Conservation (phyloP, 2,113 vertebrate species). For the Forbesichthys papilliferus region DNA sequence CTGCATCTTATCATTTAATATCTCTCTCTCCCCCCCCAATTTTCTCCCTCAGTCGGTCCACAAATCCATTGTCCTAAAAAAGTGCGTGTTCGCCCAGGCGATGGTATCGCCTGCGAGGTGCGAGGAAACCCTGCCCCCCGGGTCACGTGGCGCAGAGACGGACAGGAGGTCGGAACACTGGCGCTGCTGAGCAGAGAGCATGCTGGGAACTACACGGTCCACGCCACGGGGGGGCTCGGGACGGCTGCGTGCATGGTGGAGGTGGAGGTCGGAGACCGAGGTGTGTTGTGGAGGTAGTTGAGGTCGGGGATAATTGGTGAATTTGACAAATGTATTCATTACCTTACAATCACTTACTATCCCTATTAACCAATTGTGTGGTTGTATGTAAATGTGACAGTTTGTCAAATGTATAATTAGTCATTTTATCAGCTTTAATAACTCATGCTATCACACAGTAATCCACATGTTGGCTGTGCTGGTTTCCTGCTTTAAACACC, state of each 20-base stretch:
- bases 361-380: too few relatives aligned
- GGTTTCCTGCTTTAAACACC: too few relatives aligned
- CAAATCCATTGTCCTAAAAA: conserved; percentile 36
- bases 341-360: too few relatives aligned
- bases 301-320: too few relatives aligned
- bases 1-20: neutral
- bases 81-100: conserved; percentile 39
- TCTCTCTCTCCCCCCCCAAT: neutral
- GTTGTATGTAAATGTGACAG: too few relatives aligned
- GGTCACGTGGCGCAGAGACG: conserved; percentile 55
- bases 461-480: too few relatives aligned
- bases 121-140: conserved; percentile 51
- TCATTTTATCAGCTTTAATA: too few relatives aligned
- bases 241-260: conserved; percentile 51
- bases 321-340: too few relatives aligned
- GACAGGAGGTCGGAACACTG: conserved; percentile 32
- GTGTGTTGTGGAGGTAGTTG: conserved; percentile 27
- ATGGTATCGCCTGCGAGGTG: conserved; percentile 45
- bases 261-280: conserved; percentile 22
- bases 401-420: too few relatives aligned
- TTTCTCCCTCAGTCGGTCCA: conserved; percentile 34
- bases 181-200: conserved; percentile 30
- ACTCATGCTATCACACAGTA: too few relatives aligned
- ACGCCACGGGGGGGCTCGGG: conserved; percentile 18
- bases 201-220: conserved; percentile 48